Evolutionary conservation across 2,888 invertebrate species (phyloP).

Genomic region (Drosophila falleni): DNA sequence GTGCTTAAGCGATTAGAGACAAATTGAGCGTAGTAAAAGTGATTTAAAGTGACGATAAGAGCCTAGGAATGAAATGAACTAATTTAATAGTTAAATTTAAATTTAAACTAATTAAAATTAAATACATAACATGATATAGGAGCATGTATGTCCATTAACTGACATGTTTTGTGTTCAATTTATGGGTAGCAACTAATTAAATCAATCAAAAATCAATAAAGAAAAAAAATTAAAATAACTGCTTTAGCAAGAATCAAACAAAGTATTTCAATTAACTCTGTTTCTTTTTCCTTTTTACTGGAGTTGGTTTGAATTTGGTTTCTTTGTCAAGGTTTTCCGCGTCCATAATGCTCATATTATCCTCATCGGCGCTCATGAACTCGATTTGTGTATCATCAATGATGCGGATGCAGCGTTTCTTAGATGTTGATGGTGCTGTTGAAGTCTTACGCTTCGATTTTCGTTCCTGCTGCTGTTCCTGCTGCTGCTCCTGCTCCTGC

Average conservation of each 20-base stretch:
- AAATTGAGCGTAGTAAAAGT: slow-evolving; percentile 18
- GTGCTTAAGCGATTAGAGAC: slow-evolving; percentile 8
- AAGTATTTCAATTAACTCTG: not conserved
- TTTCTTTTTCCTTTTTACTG: slow-evolving; percentile 12
- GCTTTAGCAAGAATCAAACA: slow-evolving; percentile 48
- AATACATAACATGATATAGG: slow-evolving; percentile 27
- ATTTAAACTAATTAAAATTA: slow-evolving; percentile 17
- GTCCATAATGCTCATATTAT: slow-evolving; percentile 2
- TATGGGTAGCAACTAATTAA: slow-evolving; percentile 63
- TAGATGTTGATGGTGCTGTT: slow-evolving; percentile 41
- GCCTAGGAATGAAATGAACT: slow-evolving; percentile 16
- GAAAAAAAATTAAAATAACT: slow-evolving; percentile 21
- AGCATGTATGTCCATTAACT: slow-evolving; percentile 57
- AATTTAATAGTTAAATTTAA: slow-evolving; percentile 23
- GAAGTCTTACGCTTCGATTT: not conserved
- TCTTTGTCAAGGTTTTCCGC: slow-evolving; percentile 1
- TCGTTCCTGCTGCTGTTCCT: not conserved
- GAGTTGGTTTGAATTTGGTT: not conserved
- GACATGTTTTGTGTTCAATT: slow-evolving; percentile 74
- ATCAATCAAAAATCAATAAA: slow-evolving; percentile 39
- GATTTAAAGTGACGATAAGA: slow-evolving; percentile 33
- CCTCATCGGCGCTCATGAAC: slow-evolving; percentile 34
- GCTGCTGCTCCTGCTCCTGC: not conserved
- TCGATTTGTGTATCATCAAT: slow-evolving; percentile 49
- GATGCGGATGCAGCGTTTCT: slow-evolving; percentile 46